Percentiles rank a stretch among this genome's conserved stretches.
Evolutionary conservation across 2,113 vertebrate genomes (phyloP).

Genomic region (Chinchilla lanigera): DNA sequence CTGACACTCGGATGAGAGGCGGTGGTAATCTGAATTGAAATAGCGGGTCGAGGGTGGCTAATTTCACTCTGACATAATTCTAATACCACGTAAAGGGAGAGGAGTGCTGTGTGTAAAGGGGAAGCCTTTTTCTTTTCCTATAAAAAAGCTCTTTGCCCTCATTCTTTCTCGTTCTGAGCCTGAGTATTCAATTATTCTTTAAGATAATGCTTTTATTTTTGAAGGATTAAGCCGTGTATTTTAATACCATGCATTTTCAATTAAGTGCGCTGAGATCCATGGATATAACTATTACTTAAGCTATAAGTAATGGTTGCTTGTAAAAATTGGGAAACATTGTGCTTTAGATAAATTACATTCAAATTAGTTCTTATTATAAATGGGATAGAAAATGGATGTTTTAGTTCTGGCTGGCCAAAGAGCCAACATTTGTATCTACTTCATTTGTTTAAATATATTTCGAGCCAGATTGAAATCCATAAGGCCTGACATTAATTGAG

Average conservation of each 20-base stretch:
- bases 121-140: constrained; percentile 65
- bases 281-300: constrained; percentile 90
- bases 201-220: constrained; percentile 88
- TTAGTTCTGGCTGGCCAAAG: constrained; percentile 88
- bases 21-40: constrained; percentile 88
- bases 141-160: background rate
- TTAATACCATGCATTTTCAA: constrained; percentile 88
- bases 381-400: constrained; percentile 90
- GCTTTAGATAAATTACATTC: constrained; percentile 90
- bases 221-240: constrained; percentile 85
- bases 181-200: constrained; percentile 83
- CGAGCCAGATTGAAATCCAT: constrained; percentile 91
- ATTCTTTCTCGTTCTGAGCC: constrained; percentile 49
- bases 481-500: constrained; percentile 91
- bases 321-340: constrained; percentile 88
- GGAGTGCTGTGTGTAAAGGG: constrained; percentile 78
- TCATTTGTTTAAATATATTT: constrained; percentile 92
- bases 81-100: constrained; percentile 77
- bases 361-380: constrained; percentile 90
- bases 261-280: constrained; percentile 86
- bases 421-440: constrained; percentile 90
- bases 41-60: constrained; percentile 84
- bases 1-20: constrained; percentile 86
- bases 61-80: constrained; percentile 85
- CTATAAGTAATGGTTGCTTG: constrained; percentile 87